Conservation (phyloP, 37 sponge, comb jelly and placozoan genomes). For the Eunapius fragilis region DNA sequence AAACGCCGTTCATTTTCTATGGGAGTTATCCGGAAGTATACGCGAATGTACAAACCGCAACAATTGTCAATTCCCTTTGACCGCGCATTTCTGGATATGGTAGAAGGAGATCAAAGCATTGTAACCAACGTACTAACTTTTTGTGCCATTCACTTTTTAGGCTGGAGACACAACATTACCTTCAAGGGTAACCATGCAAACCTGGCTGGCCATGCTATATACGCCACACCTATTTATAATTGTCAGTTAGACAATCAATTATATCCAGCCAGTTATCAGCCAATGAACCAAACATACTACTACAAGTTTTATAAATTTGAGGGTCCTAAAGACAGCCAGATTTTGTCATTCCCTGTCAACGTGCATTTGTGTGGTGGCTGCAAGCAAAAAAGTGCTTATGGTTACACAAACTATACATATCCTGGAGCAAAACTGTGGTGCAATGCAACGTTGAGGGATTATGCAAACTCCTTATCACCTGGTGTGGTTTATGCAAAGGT, state of each 20-base stretch:
- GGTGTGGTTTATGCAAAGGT: too few relatives aligned
- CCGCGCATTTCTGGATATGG: too few relatives aligned
- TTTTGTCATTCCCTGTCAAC: background rate
- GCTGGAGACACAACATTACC: background rate
- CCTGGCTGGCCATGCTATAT: slow-evolving; percentile 36
- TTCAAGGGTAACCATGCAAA: slow-evolving; percentile 25
- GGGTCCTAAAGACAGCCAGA: background rate
- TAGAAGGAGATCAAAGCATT: slow-evolving; percentile 23
- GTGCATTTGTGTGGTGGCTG: too few relatives aligned
- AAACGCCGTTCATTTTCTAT: too few relatives aligned
- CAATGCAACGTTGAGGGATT: too few relatives aligned
- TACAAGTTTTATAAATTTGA: background rate
- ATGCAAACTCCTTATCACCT: too few relatives aligned
- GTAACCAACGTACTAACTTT: background rate
- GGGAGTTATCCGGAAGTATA: too few relatives aligned
- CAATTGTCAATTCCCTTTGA: too few relatives aligned
- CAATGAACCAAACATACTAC: background rate
- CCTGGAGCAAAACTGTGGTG: too few relatives aligned
- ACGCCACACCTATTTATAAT: slow-evolving; percentile 39
- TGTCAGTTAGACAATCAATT: slow-evolving; percentile 3
- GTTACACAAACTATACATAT: too few relatives aligned
- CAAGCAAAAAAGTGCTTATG: too few relatives aligned
- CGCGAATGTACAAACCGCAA: too few relatives aligned
- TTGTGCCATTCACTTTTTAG: background rate
- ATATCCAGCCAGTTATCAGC: background rate